These are phyloP conservation scores for Neosilurus mollespiculum DNA, from an alignment of 2,797 vertebrate genomes.

Conservation along the genomic window DNA sequence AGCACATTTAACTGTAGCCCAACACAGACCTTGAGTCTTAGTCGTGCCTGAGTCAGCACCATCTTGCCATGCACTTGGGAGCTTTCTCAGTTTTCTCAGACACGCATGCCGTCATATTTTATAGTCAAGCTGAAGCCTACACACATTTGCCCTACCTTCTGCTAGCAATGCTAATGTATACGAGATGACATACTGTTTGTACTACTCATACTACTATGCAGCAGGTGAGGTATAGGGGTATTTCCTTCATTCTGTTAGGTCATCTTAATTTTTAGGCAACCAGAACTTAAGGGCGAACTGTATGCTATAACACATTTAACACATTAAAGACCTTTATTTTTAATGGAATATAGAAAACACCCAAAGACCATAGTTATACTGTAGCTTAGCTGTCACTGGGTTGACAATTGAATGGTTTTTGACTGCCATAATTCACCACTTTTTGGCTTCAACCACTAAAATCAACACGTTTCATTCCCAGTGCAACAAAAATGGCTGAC, in stretches of 20 bases:
- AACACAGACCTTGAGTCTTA: neutral
- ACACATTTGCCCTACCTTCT: conserved; percentile 7
- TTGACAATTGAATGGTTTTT: neutral
- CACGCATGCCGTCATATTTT: neutral
- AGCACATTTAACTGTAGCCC: neutral
- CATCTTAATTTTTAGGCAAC: neutral
- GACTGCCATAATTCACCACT: neutral
- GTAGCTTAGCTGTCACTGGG: neutral
- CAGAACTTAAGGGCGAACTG: neutral
- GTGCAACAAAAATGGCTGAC: neutral
- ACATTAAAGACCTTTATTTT: neutral
- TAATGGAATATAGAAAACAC: neutral
- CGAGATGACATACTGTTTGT: neutral
- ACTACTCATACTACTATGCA: neutral
- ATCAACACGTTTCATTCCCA: neutral
- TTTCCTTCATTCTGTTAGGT: neutral
- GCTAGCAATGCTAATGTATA: neutral
- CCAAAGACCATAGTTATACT: neutral
- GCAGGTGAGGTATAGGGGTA: neutral
- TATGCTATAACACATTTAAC: neutral
- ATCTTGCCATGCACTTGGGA: neutral
- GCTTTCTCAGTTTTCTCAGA: neutral
- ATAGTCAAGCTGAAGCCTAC: conserved; percentile 15
- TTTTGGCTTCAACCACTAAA: neutral
- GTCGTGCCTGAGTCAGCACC: neutral